Evolutionary conservation across 2,113 vertebrate genomes (phyloP).

Genomic region (Austrofundulus limnaeus): DNA sequence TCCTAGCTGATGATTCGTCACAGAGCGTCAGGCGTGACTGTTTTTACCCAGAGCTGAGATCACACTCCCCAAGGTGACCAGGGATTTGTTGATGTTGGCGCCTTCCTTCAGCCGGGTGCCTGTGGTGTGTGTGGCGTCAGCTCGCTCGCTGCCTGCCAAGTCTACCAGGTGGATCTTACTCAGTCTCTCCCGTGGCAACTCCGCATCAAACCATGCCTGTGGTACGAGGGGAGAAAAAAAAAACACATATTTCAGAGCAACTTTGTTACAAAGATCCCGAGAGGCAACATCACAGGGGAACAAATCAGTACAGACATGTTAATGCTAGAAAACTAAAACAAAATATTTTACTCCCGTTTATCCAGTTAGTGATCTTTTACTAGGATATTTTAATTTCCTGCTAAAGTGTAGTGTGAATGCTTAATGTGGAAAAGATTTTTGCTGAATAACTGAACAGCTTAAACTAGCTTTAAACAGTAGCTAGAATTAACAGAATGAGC

Average conservation of each 20-base stretch:
- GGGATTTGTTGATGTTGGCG: constrained; percentile 94
- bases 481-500: too few species aligned
- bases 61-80: constrained; percentile 93
- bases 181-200: constrained; percentile 89
- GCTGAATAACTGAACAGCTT: too few species aligned
- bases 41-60: constrained; percentile 92
- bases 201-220: constrained; percentile 90
- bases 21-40: constrained; percentile 18
- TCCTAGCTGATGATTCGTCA: constrained; percentile 2
- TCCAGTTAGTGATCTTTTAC: too few species aligned
- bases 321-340: too few species aligned
- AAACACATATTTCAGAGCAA: neutral
- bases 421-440: too few species aligned
- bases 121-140: constrained; percentile 84
- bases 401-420: too few species aligned
- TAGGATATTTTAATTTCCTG: too few species aligned
- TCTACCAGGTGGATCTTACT: constrained; percentile 98
- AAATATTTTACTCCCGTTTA: too few species aligned
- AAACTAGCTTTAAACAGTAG: too few species aligned
- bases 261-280: too few species aligned
- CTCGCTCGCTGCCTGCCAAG: constrained; percentile 93
- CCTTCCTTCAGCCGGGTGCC: constrained; percentile 91
- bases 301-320: neutral
- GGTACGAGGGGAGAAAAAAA: neutral
- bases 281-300: neutral